These are phyloP conservation scores for Drosophila meridiana DNA, from an alignment of 2,888 invertebrate genomes.

Conservation along the genomic window DNA sequence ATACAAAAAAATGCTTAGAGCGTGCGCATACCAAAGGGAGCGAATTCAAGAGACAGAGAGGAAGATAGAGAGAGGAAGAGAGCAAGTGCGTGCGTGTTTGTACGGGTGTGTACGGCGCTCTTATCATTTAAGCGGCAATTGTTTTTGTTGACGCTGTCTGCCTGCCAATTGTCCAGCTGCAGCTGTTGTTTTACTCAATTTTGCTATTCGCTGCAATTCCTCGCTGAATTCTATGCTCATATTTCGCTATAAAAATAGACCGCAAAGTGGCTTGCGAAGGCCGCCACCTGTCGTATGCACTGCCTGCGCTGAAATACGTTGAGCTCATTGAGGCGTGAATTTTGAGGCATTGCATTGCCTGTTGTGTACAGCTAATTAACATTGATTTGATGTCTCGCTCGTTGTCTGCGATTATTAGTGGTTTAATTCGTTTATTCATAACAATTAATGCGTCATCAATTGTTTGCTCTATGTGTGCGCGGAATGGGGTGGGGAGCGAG, in stretches of 20 bases:
- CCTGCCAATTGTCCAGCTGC: constrained; percentile 31
- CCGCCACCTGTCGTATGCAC: constrained; percentile 69
- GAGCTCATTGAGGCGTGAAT: constrained; percentile 58
- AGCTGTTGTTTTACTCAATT: constrained; percentile 10
- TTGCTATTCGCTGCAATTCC: constrained; percentile 11
- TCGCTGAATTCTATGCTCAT: constrained; percentile 30
- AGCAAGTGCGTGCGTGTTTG: constrained; percentile 8
- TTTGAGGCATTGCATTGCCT: constrained; percentile 12
- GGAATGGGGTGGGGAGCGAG: constrained; percentile 10
- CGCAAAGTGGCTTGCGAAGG: constrained; percentile 49
- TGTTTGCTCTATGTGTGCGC: background rate
- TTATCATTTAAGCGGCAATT: constrained; percentile 66
- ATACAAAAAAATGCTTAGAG: constrained; percentile 61
- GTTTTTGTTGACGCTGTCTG: constrained; percentile 54
- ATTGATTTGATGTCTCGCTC: constrained; percentile 23
- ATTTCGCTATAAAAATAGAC: constrained; percentile 47
- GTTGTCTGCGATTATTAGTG: constrained; percentile 34
- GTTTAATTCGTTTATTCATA: constrained; percentile 53
- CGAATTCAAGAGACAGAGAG: background rate
- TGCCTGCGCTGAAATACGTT: constrained; percentile 23
- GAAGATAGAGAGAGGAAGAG: constrained; percentile 8
- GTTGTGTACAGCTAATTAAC: constrained; percentile 36
- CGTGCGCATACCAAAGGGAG: constrained; percentile 33
- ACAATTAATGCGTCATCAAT: constrained; percentile 54
- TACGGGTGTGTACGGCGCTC: constrained; percentile 39